Percentiles rank a stretch among this genome's conserved stretches.
Conservation (phyloP, 2,888 invertebrate species). For the Eupeodes luniger region DNA sequence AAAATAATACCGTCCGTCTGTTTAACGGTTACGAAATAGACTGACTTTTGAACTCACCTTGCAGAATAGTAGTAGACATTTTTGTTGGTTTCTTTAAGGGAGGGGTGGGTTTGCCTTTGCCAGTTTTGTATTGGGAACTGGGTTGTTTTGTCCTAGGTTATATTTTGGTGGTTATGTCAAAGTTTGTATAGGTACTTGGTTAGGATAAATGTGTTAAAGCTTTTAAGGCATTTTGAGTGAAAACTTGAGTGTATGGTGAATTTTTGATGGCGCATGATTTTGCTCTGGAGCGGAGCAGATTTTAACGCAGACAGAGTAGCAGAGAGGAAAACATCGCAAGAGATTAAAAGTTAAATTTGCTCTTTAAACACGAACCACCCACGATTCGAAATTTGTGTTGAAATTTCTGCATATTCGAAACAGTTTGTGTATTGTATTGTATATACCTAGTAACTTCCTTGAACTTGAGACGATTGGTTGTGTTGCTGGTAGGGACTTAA, state of each 20-base stretch:
- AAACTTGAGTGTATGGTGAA: constrained; percentile 66
- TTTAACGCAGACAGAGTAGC: no score
- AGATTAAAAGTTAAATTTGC: not conserved
- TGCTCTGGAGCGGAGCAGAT: not conserved
- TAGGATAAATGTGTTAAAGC: constrained; percentile 39
- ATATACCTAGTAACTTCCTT: not conserved
- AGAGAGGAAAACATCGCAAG: constrained; percentile 53
- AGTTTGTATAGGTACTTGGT: constrained; percentile 29
- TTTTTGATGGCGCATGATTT: constrained; percentile 46
- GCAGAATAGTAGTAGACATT: constrained; percentile 76
- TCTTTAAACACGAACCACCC: not conserved
- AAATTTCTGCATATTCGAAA: constrained; percentile 31
- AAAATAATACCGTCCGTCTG: constrained; percentile 73
- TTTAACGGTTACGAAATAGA: constrained; percentile 78
- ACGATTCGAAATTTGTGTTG: not conserved
- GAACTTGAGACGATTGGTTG: not conserved
- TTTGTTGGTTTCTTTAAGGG: constrained; percentile 58
- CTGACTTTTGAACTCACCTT: constrained; percentile 80
- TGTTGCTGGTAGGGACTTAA: not conserved
- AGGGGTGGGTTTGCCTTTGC: constrained; percentile 33
- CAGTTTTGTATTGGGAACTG: not conserved
- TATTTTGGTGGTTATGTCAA: constrained; percentile 53
- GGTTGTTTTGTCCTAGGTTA: constrained; percentile 54
- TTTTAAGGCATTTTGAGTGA: constrained; percentile 58
- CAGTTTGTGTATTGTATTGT: not conserved